These are phyloP conservation scores for Hassar affinis DNA, from an alignment of 2,113 vertebrate genomes.

Conservation along the genomic window DNA sequence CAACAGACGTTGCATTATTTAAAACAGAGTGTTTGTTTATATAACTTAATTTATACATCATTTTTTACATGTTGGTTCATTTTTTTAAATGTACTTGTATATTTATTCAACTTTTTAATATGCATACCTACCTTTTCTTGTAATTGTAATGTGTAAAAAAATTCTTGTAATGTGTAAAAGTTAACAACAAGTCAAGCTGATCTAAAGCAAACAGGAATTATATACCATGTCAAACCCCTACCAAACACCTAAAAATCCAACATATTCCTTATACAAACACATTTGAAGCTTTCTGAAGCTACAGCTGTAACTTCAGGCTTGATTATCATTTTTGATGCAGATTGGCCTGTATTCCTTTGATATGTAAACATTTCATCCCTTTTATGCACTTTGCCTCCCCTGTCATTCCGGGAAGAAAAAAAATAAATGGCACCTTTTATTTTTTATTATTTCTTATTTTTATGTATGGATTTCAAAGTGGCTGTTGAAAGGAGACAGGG, in stretches of 20 bases:
- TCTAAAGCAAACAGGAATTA: not conserved
- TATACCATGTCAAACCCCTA: not conserved
- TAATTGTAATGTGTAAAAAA: no score
- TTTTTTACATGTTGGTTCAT: not conserved
- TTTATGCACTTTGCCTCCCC: conserved; percentile 81
- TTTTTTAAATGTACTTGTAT: not conserved
- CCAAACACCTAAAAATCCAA: not conserved
- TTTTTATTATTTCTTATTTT: conserved; percentile 77
- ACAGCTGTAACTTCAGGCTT: conserved; percentile 83
- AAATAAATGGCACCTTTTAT: conserved; percentile 74
- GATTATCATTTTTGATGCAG: conserved; percentile 78
- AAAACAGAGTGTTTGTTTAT: not conserved
- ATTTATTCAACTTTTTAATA: not conserved
- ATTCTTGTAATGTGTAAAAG: no score
- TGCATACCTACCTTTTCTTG: not conserved
- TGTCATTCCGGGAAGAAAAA: conserved; percentile 79
- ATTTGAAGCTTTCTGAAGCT: conserved; percentile 61
- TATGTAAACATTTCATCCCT: conserved; percentile 86
- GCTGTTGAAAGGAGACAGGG: conserved; percentile 66
- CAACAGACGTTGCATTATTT: not conserved
- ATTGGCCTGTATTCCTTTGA: conserved; percentile 85
- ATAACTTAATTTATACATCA: not conserved
- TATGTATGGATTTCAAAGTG: conserved; percentile 80
- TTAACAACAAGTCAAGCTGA: not conserved
- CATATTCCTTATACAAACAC: not conserved